phyloP scores from a whole-genome alignment of 2,797 vertebrate genomes.

The Acipenser oxyrinchus region DNA sequence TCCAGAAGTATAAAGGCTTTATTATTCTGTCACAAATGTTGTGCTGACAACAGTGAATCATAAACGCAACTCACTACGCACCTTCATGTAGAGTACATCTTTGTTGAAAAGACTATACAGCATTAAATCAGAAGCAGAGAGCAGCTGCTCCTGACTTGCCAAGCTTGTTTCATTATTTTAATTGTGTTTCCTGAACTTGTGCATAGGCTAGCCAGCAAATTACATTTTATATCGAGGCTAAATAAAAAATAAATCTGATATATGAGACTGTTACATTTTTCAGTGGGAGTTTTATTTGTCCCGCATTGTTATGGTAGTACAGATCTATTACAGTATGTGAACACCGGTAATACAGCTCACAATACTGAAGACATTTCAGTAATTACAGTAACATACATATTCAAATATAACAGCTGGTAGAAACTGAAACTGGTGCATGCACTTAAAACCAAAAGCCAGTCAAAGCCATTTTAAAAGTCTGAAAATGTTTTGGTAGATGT shows the following conservation, averaged over 20 bases:
- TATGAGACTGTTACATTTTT: conserved; percentile 25
- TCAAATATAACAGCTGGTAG: conserved; percentile 60
- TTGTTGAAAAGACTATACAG: too few relatives aligned
- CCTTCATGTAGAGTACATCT: too few relatives aligned
- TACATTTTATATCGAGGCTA: too few relatives aligned
- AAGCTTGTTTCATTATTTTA: too few relatives aligned
- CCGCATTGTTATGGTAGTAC: conserved; percentile 55
- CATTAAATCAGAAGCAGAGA: too few relatives aligned
- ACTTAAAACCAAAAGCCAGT: conserved; percentile 50
- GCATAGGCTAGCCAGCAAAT: too few relatives aligned
- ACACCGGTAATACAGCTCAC: conserved; percentile 65
- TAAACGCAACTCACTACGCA: too few relatives aligned
- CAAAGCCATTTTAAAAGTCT: conserved; percentile 44
- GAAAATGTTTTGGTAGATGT: conserved; percentile 87
- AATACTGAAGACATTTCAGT: conserved; percentile 64
- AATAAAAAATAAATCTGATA: neutral
- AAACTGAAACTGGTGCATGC: conserved; percentile 65
- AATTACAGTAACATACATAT: conserved; percentile 57
- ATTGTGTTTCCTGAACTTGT: too few relatives aligned
- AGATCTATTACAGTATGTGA: conserved; percentile 59
- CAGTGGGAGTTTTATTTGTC: conserved; percentile 56
- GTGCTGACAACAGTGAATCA: too few relatives aligned
- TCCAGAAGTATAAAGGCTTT: too few relatives aligned
- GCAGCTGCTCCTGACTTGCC: too few relatives aligned
- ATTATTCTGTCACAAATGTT: too few relatives aligned